Base-by-base conservation (phyloP, 2,797 vertebrate species). In the Diceros bicornis region DNA sequence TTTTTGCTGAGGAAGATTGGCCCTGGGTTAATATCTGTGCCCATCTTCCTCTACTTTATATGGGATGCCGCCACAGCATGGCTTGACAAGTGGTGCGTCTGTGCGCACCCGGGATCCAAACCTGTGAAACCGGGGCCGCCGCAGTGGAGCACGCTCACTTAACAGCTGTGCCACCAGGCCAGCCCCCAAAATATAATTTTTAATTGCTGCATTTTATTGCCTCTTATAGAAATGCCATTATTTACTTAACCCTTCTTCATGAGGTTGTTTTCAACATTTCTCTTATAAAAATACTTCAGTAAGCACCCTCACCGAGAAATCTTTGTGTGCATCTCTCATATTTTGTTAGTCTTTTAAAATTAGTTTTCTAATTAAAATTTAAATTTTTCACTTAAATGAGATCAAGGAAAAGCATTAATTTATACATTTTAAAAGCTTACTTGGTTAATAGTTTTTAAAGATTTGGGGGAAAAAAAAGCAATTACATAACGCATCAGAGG, bases 371-470 rank as follows among this genome's bases (percentile, higher is more conserved):
- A 77, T 11, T 69, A 68, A 92, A 77, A 89, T 92, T n/a, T 41
- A 77, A 77, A 11, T 10, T 61, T 77, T 93, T 61, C 21, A 69
- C 21, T 44, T 44, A 34, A 77, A 20, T n/a, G 32, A 75, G 74
- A 78, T 29, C 23, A 89, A 71, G 59, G 34, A 77, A 90, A 83
- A 25, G 6, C 18, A 57, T 82, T 74, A 29, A 81, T 25, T 69
- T 59, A 50, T 93, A 25, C 1, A 57, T 62, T 93, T 96, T 37
- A 62, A 93, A 50, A 82, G 18, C 18, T 68, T 93, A 41, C 34
- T 91, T 74, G 4, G 6, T 96, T 79, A 52, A 47, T 55, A 81
- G 7, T 64, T 95, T 95, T 78, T 59, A 66, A 92, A 85, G 44
- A 14, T 10, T 78, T 61, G 17, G 0, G 1, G 4, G 3, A 14